A percentile compares a stretch with the other conserved stretches of the same genome.
Conservation (phyloP, 2,113 vertebrate species). For the Esox niger region DNA sequence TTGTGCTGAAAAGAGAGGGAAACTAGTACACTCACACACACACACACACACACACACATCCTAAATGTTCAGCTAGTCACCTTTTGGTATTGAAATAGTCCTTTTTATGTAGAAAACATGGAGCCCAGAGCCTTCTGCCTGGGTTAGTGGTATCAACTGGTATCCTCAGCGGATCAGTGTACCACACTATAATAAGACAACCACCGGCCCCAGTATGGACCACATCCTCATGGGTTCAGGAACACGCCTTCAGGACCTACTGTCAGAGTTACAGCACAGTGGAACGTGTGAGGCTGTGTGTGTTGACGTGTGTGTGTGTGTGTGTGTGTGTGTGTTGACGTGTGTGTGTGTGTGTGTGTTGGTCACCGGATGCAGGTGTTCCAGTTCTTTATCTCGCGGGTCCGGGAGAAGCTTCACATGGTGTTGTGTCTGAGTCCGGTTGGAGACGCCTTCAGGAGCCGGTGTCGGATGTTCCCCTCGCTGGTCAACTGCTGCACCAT, state of each 20-base stretch:
- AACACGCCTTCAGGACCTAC: too few species aligned
- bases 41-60: not conserved
- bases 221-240: too few species aligned
- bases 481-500: slow-evolving; percentile 85
- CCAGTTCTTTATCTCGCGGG: slow-evolving; percentile 80
- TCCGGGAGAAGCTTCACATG: slow-evolving; percentile 82
- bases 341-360: not conserved
- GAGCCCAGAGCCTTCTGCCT: too few species aligned
- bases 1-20: too few species aligned
- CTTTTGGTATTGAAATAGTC: too few species aligned
- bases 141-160: too few species aligned
- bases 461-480: slow-evolving; percentile 85
- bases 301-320: not conserved
- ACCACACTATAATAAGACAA: too few species aligned
- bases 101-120: not conserved
- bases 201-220: too few species aligned
- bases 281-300: not conserved
- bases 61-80: not conserved
- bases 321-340: not conserved
- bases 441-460: slow-evolving; percentile 79
- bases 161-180: too few species aligned
- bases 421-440: slow-evolving; percentile 84
- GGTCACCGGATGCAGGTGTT: slow-evolving; percentile 68
- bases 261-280: too few species aligned
- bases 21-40: not conserved